Evolutionary conservation across 2,888 invertebrate genomes (phyloP), one percentile per base, ranked within the genome.

Genomic region (Phortica magna): DNA sequence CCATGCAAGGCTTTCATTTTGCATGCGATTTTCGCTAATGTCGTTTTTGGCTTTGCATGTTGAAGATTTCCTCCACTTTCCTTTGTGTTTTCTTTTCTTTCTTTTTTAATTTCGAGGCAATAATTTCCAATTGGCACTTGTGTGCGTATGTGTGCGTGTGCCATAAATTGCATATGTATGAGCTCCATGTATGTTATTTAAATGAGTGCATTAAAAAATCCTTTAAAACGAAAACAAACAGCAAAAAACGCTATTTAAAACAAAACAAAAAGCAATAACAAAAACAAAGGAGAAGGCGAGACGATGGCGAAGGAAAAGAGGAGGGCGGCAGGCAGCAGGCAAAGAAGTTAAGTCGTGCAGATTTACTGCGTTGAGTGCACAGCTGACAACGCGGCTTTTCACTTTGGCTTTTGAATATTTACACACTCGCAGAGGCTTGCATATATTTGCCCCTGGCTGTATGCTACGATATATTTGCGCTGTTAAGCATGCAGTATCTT

Each of bases 131-230:
- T 87, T 84, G 89, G 87, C 85, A 75, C 75, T 70, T 55, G 59
- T 57, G 59, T 48, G 73, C 55, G 76, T 48, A 57, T 53, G 70
- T 12, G 76, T 74, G 76, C 76, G 67, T 59, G 76, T 75, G 79
- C 77, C 81, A 76, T 83, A 84, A 83, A 85, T 84, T 86, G 87
- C 86, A 86, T 89, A 84, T 88, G 87, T 83, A 88, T 89, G 87
- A 89, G 89, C 84, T 84, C 88, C 88, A 88, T 84, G 80, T 82
- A 88, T 84, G 80, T 82, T 83, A 81, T 88, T 88, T 83, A 83
- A 83, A 80, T 80, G 84, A 71, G 75, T 80, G 84, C 84, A 85
- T 84, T 85, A 87, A 87, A 82, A 85, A 61, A 55, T 17, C n/a
- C 55, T 22, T 59, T 14, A 59, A 59, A 64, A 79, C 77, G 85